Percentiles rank a stretch among this genome's conserved stretches.
Evolutionary conservation across 2,113 vertebrate species (phyloP).

Genomic region (Eclectus roratus): DNA sequence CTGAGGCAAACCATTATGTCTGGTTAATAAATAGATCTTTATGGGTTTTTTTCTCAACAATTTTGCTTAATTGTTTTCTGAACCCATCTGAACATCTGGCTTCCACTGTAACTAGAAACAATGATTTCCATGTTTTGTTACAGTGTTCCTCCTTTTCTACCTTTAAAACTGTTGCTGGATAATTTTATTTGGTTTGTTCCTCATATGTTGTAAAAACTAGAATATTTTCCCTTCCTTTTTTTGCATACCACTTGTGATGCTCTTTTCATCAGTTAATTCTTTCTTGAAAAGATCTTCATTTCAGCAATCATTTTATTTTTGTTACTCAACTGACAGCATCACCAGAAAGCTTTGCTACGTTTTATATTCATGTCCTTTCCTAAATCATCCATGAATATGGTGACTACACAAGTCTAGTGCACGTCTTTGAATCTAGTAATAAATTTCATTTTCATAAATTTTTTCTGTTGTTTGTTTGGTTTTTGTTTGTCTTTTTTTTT

Average conservation of each 20-base stretch:
- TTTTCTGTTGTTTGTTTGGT: not conserved
- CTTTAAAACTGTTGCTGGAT: not conserved
- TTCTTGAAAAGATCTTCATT: not conserved
- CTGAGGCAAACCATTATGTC: not conserved
- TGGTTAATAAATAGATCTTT: not conserved
- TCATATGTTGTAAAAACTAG: not conserved
- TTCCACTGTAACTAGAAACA: not conserved
- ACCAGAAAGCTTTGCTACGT: not conserved
- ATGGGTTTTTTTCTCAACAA: not conserved
- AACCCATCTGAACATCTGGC: not conserved
- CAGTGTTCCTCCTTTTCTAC: not conserved
- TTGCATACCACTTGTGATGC: not conserved
- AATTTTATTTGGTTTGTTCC: not conserved
- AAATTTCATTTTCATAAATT: not conserved
- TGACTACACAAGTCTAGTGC: not conserved
- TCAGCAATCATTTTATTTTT: not conserved
- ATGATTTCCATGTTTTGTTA: not conserved
- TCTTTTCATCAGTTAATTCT: not conserved
- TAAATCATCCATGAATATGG: not conserved
- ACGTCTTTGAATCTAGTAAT: not conserved
- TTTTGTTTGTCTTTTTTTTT: not conserved
- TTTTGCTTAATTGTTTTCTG: not conserved
- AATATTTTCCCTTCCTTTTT: not conserved
- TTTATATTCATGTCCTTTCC: not conserved
- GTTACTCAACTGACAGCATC: not conserved